These are phyloP conservation scores for Panopea generosa DNA, from an alignment of 2,888 invertebrate species.

Conservation along the genomic window DNA sequence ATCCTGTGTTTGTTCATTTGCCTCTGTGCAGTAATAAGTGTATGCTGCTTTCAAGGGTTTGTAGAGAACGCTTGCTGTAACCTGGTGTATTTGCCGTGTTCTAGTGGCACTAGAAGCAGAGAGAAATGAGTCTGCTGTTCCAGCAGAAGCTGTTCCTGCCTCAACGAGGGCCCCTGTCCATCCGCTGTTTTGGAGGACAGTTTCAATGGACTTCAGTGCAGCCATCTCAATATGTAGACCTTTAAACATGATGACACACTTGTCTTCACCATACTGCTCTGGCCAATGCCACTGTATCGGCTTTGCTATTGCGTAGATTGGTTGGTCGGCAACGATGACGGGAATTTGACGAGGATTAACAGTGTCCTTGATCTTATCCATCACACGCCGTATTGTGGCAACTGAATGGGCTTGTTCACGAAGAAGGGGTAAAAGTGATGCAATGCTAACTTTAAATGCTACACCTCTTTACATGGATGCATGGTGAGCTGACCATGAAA, in stretches of 20 bases:
- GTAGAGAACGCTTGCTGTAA: constrained; percentile 57
- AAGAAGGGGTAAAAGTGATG: constrained; percentile 27
- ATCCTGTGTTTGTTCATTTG: not conserved
- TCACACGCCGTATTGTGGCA: constrained; percentile 21
- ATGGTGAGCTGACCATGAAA: constrained; percentile 11
- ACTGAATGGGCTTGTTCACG: constrained; percentile 7
- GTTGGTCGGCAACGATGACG: constrained; percentile 69
- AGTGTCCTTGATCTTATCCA: constrained; percentile 24
- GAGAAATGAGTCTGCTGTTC: constrained; percentile 65
- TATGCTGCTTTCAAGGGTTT: constrained; percentile 46
- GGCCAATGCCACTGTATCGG: constrained; percentile 73
- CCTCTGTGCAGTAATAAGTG: constrained; percentile 3
- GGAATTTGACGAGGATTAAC: constrained; percentile 1
- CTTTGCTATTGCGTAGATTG: constrained; percentile 73
- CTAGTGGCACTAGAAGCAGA: constrained; percentile 54
- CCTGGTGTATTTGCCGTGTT: constrained; percentile 60
- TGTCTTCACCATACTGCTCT: constrained; percentile 67
- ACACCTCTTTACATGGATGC: not conserved
- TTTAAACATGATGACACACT: constrained; percentile 70
- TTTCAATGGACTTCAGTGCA: constrained; percentile 23
- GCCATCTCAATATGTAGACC: constrained; percentile 44
- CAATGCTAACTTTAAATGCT: not conserved
- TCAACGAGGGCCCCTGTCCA: constrained; percentile 54
- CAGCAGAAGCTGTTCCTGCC: constrained; percentile 43
- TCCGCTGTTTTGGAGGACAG: constrained; percentile 16